Evolutionary conservation across 2,797 vertebrate genomes (phyloP).

Genomic region (Neopelma chrysocephalum): DNA sequence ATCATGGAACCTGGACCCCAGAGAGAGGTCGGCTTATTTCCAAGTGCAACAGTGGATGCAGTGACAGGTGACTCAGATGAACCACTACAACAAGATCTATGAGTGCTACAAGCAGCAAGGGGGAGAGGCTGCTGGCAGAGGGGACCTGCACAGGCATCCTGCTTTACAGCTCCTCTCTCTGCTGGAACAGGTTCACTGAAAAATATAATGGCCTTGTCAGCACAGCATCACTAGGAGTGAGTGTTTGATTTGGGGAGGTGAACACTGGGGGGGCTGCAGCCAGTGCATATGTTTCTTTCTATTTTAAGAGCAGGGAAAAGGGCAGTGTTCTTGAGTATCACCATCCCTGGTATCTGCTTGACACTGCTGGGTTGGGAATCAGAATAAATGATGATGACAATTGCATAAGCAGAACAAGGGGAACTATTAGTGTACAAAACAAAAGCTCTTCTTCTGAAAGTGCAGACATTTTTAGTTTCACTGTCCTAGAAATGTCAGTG

Average conservation of each 20-base stretch:
- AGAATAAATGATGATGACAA: not conserved
- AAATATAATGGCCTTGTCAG: not conserved
- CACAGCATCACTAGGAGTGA: not conserved
- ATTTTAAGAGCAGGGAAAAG: not conserved
- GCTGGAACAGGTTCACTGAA: not conserved
- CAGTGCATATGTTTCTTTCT: not conserved
- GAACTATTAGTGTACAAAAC: slow-evolving; percentile 39
- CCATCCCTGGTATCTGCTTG: not conserved
- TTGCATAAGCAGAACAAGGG: slow-evolving; percentile 48
- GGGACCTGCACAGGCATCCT: not conserved
- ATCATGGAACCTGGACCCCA: not conserved
- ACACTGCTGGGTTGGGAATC: not conserved
- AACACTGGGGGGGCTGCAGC: not conserved
- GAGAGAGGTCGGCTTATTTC: not conserved
- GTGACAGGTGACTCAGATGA: not conserved
- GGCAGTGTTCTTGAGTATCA: not conserved
- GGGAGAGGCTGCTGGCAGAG: not conserved
- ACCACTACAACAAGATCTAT: not conserved
- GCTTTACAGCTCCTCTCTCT: not conserved
- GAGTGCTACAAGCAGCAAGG: not conserved
- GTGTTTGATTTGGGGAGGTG: not conserved
- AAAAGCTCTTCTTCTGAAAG: slow-evolving; percentile 34
- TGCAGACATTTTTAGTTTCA: slow-evolving; percentile 49
- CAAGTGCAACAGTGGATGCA: rapidly evolving
- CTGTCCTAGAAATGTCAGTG: slow-evolving; percentile 68